Base-by-base conservation (phyloP, 2,113 vertebrate genomes). In the Phalacrocorax aristotelis region DNA sequence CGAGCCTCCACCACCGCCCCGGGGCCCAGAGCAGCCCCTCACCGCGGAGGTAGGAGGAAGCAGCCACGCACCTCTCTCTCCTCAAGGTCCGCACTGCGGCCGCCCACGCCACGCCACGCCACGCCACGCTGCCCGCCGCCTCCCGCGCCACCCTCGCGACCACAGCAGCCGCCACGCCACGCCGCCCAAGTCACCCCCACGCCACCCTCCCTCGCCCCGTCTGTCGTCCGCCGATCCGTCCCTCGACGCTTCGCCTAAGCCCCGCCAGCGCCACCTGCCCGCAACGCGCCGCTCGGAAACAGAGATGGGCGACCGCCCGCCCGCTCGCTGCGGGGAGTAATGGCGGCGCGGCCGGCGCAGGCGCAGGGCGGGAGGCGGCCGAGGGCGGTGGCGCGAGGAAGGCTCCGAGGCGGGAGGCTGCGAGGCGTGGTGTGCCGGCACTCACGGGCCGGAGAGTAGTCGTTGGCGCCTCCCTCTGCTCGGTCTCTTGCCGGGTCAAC, bases 401-500 rank as follows among this genome's bases (percentile, higher is more conserved):
- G 44, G 49, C 11, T 38, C 13, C 18, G 40, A 15, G 51, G 34
- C 27, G 18, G 38, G 38, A 38, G 38, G 38, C 1, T 12, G 16
- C 2, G 17, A 2, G 5, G 48, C 6, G 7, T 6, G 25, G 5
- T 4, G 16, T 10, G 38, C 7, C 3, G 25, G 0, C 12, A 1
- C 26, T 22, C 3, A 5, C 9, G 9, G 60, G 42, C 9, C 3
- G 20, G 6, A 2, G 32, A 3, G 29, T 36, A 4, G n/a, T 3
- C 0, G 11, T 1, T 2, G 11, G 2, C 0, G 19, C 3, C 2
- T 1, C 5, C 1, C 7, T 5, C 3, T 5, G 7, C 9, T 38
- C 0, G 1, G 29, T 5, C 5, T 7, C 20, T 17, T 7, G 15
- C 7, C 0, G 1, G 9, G 7, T 1, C 22, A 12, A 8, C 4